phyloP scores from a whole-genome alignment of 2,888 invertebrate genomes.

The Caenorhabditis sp. region DNA sequence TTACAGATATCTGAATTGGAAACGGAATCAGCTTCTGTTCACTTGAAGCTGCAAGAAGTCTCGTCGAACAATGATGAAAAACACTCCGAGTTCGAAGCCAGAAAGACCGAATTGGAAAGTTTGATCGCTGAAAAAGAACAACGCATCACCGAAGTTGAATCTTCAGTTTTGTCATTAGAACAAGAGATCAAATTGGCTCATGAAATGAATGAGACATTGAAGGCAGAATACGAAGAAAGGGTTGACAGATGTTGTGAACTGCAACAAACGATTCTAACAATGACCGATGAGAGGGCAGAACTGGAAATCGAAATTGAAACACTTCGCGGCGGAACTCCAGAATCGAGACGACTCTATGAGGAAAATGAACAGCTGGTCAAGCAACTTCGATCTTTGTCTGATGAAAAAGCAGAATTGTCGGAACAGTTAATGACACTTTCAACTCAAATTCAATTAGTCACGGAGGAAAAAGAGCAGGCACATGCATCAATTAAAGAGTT shows the following conservation, averaged over 20 bases:
- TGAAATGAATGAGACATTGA: neutral
- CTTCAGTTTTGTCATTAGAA: neutral
- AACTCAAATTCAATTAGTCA: neutral
- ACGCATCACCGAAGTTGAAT: neutral
- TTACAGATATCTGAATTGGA: neutral
- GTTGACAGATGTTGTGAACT: no score
- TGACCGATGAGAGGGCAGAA: no score
- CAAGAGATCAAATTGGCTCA: neutral
- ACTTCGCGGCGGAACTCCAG: no score
- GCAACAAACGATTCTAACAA: no score
- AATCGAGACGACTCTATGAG: no score
- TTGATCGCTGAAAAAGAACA: neutral
- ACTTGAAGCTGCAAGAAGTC: neutral
- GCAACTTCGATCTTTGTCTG: no score
- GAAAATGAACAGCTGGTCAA: no score
- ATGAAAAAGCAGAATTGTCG: no score
- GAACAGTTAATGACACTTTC: no score
- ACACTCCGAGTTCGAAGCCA: neutral
- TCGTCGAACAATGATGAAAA: neutral
- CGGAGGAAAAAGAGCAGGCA: neutral
- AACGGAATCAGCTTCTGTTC: neutral
- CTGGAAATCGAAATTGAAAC: no score
- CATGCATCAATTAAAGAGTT: neutral
- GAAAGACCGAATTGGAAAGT: neutral
- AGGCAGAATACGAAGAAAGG: neutral